Percentiles rank a stretch among this genome's conserved stretches.
phyloP scores from a whole-genome alignment of 2,113 vertebrate genomes.

The Patagioenas fasciata region DNA sequence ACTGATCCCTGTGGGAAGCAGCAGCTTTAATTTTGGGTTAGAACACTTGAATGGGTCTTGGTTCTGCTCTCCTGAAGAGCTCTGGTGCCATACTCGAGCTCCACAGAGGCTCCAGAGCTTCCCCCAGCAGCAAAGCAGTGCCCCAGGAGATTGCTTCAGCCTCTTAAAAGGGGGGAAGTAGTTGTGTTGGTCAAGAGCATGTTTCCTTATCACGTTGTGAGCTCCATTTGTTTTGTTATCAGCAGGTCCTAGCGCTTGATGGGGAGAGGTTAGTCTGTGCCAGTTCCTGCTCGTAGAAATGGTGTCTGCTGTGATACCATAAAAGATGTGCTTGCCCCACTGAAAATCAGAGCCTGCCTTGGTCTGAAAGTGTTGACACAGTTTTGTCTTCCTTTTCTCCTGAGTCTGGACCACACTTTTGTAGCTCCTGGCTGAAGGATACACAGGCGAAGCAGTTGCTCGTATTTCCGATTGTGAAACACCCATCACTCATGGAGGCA shows the following conservation, averaged over 20 bases:
- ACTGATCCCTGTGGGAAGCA: neutral
- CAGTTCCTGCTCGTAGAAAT: neutral
- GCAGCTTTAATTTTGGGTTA: neutral
- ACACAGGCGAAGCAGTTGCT: constrained; percentile 19
- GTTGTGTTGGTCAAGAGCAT: neutral
- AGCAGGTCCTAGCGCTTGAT: neutral
- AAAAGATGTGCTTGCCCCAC: neutral
- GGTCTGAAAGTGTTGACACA: neutral
- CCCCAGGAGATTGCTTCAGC: neutral
- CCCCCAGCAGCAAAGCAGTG: neutral
- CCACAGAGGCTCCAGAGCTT: neutral
- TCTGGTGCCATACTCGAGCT: neutral
- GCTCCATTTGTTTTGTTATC: neutral
- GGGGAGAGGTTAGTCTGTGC: neutral
- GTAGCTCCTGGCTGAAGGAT: neutral
- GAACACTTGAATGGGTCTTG: neutral
- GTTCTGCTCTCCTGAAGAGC: neutral
- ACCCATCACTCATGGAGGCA: constrained; percentile 16
- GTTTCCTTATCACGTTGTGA: neutral
- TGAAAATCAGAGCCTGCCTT: neutral
- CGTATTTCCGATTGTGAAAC: constrained; percentile 64
- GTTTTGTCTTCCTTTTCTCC: neutral
- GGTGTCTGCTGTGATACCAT: neutral
- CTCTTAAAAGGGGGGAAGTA: neutral
- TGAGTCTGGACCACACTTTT: neutral